A percentile compares a stretch with the other conserved stretches of the same genome.
Conservation (phyloP, 1,140 invertebrate genomes). For the Brachionus plicatilis region DNA sequence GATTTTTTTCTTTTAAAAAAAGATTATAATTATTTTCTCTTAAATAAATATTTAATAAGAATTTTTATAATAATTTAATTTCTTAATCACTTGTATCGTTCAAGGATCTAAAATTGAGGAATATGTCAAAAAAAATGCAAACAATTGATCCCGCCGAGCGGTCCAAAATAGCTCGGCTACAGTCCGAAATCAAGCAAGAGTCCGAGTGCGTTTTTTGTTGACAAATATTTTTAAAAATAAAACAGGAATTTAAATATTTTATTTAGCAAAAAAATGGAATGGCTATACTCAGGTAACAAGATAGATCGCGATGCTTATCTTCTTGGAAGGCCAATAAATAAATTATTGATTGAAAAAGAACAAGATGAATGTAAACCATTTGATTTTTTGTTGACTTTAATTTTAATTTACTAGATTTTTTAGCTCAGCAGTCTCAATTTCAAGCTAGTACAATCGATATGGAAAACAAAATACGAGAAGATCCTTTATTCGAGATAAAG, state of each 20-base stretch:
- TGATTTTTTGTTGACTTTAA: neutral
- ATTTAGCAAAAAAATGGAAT: slow-evolving; percentile 27
- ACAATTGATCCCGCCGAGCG: slow-evolving; percentile 35
- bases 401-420: neutral
- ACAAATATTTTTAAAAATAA: neutral
- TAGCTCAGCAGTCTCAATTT: neutral
- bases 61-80: neutral
- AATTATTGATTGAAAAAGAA: slow-evolving; percentile 14
- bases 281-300: slow-evolving; percentile 35
- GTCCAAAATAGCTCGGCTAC: neutral
- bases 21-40: no score
- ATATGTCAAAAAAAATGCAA: slow-evolving; percentile 38
- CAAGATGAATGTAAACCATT: neutral
- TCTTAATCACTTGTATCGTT: neutral
- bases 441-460: neutral
- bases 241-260: neutral
- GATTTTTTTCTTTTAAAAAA: neutral
- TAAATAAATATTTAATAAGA: neutral
- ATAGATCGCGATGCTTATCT: slow-evolving; percentile 24
- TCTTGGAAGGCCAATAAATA: slow-evolving; percentile 32
- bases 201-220: neutral
- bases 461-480: slow-evolving; percentile 34
- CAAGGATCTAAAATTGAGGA: neutral
- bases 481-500: slow-evolving; percentile 38
- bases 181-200: neutral